These are phyloP conservation scores for Silurus aristotelis DNA, from an alignment of 2,797 vertebrate genomes.

Conservation along the genomic window DNA sequence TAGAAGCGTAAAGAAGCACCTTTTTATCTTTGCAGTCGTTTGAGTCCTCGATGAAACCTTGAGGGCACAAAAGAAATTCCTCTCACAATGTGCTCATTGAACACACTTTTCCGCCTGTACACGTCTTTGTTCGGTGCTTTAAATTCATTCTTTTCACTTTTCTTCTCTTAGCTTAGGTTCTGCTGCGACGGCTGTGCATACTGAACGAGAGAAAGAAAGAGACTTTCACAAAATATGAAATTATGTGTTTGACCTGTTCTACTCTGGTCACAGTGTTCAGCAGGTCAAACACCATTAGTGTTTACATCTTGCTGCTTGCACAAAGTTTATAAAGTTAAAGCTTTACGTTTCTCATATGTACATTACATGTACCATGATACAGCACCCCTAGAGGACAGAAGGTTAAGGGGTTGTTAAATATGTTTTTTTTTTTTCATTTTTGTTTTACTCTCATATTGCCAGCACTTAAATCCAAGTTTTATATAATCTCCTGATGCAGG, in stretches of 20 bases:
- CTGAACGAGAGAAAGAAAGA: background rate
- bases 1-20: too few relatives aligned
- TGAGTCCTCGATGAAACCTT: background rate
- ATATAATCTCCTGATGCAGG: too few relatives aligned
- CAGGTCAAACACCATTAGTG: background rate
- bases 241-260: too few relatives aligned
- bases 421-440: too few relatives aligned
- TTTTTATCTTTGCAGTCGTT: too few relatives aligned
- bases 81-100: slow-evolving; percentile 13
- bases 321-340: too few relatives aligned
- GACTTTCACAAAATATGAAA: background rate
- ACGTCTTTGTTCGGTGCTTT: background rate
- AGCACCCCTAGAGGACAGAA: too few relatives aligned
- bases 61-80: background rate
- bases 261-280: background rate
- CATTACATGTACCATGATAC: too few relatives aligned
- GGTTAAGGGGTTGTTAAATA: too few relatives aligned
- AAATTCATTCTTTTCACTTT: background rate
- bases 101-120: background rate
- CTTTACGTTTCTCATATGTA: too few relatives aligned
- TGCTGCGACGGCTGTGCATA: background rate
- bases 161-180: background rate
- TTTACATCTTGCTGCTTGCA: background rate
- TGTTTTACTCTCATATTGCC: too few relatives aligned
- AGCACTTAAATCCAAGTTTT: too few relatives aligned